A percentile compares a stretch with the other conserved stretches of the same genome.
phyloP scores from a whole-genome alignment of 2,113 vertebrate species.

The Megaleporinus macrocephalus region DNA sequence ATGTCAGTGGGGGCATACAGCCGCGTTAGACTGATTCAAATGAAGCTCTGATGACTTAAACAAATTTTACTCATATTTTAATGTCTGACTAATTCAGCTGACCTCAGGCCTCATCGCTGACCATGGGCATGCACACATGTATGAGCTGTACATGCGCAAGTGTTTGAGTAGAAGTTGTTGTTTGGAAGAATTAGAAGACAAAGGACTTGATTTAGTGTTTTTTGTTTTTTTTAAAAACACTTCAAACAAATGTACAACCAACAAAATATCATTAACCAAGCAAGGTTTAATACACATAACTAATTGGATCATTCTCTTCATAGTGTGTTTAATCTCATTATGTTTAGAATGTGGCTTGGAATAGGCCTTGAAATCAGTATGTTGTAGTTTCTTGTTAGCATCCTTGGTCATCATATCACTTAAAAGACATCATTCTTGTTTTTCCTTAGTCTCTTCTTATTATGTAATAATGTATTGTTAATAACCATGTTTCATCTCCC shows the following conservation, averaged over 20 bases:
- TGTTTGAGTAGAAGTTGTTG: not conserved
- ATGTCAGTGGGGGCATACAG: constrained; percentile 35
- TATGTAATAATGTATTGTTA: too few relatives aligned
- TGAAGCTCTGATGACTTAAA: constrained; percentile 51
- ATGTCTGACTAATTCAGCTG: constrained; percentile 53
- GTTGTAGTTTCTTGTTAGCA: too few relatives aligned
- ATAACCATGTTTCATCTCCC: too few relatives aligned
- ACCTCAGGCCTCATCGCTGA: constrained; percentile 37
- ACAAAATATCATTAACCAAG: not conserved
- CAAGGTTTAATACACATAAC: not conserved
- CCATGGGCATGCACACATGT: constrained; percentile 11
- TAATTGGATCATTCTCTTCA: not conserved
- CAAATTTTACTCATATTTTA: constrained; percentile 47
- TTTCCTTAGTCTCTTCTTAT: too few relatives aligned
- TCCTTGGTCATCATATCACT: too few relatives aligned
- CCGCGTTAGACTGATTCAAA: constrained; percentile 40
- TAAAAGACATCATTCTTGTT: too few relatives aligned
- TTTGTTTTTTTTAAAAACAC: not conserved
- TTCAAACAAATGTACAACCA: not conserved
- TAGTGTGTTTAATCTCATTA: too few relatives aligned
- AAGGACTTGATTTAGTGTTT: not conserved
- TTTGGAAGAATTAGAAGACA: not conserved
- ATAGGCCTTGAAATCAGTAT: too few relatives aligned
- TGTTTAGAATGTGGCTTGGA: not conserved
- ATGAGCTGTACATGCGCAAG: constrained; percentile 3